These are phyloP conservation scores for Mormyrops attenuatus DNA, from an alignment of 2,797 vertebrate genomes.

Conservation along the genomic window DNA sequence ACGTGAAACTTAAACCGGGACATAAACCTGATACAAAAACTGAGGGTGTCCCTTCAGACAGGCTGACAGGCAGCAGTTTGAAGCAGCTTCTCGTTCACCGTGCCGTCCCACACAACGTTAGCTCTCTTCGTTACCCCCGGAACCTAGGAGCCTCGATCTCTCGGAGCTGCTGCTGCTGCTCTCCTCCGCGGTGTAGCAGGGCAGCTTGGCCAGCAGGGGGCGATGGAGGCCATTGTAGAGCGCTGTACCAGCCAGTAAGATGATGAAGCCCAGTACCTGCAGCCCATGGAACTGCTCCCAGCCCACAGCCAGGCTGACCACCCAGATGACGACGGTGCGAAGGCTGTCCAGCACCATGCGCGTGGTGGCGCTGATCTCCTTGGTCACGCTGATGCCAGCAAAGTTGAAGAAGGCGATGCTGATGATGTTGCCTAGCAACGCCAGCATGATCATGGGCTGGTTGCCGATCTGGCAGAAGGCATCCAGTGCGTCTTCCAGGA, in stretches of 20 bases:
- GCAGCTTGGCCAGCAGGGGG: constrained; percentile 64
- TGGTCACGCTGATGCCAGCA: constrained; percentile 90
- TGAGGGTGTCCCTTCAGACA: not conserved
- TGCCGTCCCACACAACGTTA: constrained; percentile 22
- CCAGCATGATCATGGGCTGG: constrained; percentile 74
- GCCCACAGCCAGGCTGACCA: constrained; percentile 72
- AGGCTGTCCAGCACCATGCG: constrained; percentile 95
- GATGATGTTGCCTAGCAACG: constrained; percentile 79
- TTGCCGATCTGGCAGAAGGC: constrained; percentile 86
- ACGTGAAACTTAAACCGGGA: not conserved
- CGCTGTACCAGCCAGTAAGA: constrained; percentile 70
- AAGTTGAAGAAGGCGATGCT: constrained; percentile 98
- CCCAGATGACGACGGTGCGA: constrained; percentile 85
- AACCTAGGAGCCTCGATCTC: constrained; percentile 55
- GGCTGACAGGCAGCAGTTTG: not conserved
- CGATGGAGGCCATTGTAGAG: constrained; percentile 84
- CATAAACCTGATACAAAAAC: not conserved
- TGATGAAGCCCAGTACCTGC: constrained; percentile 80
- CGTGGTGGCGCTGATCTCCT: constrained; percentile 91
- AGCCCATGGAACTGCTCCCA: constrained; percentile 83
- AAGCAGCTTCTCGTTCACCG: not conserved
- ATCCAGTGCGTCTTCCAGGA: constrained; percentile 77
- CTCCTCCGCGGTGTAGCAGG: constrained; percentile 42
- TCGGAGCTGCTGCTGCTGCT: constrained; percentile 33
- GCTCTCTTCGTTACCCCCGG: constrained; percentile 32